Conservation (phyloP, 2,113 vertebrate species). For the Mesocricetus auratus region DNA sequence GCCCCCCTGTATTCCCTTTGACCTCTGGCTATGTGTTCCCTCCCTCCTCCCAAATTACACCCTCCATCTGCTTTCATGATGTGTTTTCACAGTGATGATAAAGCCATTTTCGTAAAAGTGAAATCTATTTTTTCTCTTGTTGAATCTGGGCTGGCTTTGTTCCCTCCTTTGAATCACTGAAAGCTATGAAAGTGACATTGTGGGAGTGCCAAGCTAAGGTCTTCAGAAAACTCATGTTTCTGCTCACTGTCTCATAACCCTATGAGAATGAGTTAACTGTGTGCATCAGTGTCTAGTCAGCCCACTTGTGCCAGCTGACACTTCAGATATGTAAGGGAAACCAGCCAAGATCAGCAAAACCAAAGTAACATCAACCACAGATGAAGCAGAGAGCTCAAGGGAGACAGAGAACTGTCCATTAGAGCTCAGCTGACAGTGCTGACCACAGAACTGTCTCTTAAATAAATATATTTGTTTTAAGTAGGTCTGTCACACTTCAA, state of each 20-base stretch:
- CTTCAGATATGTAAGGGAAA: background rate
- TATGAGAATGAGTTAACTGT: slow-evolving; percentile 9
- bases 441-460: slow-evolving; percentile 10
- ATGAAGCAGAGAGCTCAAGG: background rate
- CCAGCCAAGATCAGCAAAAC: background rate
- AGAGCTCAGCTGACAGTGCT: background rate
- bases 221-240: background rate
- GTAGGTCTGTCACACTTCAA: background rate
- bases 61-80: background rate
- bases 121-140: slow-evolving; percentile 14
- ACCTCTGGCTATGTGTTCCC: background rate
- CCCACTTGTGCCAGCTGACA: background rate
- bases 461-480: slow-evolving; percentile 37
- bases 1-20: background rate
- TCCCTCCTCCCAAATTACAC: background rate
- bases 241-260: slow-evolving; percentile 26
- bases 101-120: background rate
- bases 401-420: background rate
- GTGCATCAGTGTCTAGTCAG: background rate
- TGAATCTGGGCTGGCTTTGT: background rate
- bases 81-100: background rate
- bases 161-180: background rate
- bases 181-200: slow-evolving; percentile 13
- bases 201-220: background rate
- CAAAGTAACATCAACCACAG: background rate